phyloP scores from a whole-genome alignment of 2,888 invertebrate genomes.

The Hirtodrosophila histrioides region DNA sequence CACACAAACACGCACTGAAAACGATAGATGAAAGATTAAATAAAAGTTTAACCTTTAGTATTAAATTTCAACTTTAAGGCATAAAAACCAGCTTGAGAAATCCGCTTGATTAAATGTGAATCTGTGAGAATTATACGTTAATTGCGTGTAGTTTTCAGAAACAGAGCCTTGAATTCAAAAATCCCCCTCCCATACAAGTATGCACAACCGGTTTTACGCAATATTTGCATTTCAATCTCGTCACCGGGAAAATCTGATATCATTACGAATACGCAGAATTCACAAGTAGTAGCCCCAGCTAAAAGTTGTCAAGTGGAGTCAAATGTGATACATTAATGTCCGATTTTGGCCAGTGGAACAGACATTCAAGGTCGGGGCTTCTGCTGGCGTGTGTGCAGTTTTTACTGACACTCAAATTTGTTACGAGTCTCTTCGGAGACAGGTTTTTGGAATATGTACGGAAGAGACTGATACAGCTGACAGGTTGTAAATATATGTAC shows the following conservation, averaged over 20 bases:
- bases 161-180: constrained; percentile 23
- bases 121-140: constrained; percentile 17
- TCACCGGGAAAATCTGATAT: constrained; percentile 45
- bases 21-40: not conserved
- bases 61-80: constrained; percentile 10
- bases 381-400: constrained; percentile 9
- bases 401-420: constrained; percentile 17
- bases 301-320: constrained; percentile 15
- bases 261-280: constrained; percentile 58
- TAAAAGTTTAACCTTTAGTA: constrained; percentile 15
- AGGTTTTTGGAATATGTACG: constrained; percentile 46
- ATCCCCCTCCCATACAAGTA: constrained; percentile 42
- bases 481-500: constrained; percentile 15
- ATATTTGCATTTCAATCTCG: constrained; percentile 25
- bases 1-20: constrained; percentile 88
- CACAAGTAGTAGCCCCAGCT: constrained; percentile 23
- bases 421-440: constrained; percentile 38
- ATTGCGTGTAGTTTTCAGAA: constrained; percentile 30
- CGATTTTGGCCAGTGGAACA: constrained; percentile 51
- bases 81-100: not conserved
- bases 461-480: constrained; percentile 14
- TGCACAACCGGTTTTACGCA: constrained; percentile 42
- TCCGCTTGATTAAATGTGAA: constrained; percentile 2
- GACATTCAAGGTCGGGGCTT: constrained; percentile 44
- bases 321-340: not conserved